Percentiles rank a stretch among this genome's conserved stretches.
These are phyloP conservation scores for Spodoptera littoralis DNA, from an alignment of 2,888 invertebrate genomes.

Conservation along the genomic window DNA sequence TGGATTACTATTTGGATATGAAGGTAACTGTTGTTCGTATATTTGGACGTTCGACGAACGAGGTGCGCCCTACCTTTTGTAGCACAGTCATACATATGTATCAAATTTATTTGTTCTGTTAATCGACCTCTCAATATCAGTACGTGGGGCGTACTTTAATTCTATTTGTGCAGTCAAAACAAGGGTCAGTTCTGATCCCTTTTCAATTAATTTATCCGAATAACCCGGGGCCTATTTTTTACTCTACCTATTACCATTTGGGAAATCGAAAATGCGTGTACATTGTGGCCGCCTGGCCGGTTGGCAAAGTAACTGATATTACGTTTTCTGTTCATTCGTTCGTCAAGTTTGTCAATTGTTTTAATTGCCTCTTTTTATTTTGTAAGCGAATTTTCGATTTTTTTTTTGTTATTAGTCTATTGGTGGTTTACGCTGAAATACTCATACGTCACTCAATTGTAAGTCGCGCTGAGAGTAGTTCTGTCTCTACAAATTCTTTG, in stretches of 20 bases:
- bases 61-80: conserved; percentile 35
- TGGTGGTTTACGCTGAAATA: too few relatives aligned
- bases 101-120: conserved; percentile 71
- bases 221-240: conserved; percentile 69
- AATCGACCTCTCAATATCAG: conserved; percentile 79
- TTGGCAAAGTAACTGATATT: conserved; percentile 45
- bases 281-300: conserved; percentile 48
- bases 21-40: conserved; percentile 11
- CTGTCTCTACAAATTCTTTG: too few relatives aligned
- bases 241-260: conserved; percentile 69
- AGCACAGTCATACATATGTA: conserved; percentile 47
- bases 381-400: not conserved
- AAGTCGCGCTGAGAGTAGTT: too few relatives aligned
- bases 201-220: conserved; percentile 80
- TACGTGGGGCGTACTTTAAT: conserved; percentile 79
- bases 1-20: conserved; percentile 7
- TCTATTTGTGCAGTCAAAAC: conserved; percentile 84
- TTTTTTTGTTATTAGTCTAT: not conserved
- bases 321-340: conserved; percentile 16
- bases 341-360: conserved; percentile 10
- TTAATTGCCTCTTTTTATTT: conserved; percentile 6
- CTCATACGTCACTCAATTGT: too few relatives aligned
- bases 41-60: conserved; percentile 3
- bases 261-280: conserved; percentile 65
- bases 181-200: conserved; percentile 76